Base-by-base conservation (phyloP, 2,113 vertebrate genomes). In the Podilymbus podiceps region DNA sequence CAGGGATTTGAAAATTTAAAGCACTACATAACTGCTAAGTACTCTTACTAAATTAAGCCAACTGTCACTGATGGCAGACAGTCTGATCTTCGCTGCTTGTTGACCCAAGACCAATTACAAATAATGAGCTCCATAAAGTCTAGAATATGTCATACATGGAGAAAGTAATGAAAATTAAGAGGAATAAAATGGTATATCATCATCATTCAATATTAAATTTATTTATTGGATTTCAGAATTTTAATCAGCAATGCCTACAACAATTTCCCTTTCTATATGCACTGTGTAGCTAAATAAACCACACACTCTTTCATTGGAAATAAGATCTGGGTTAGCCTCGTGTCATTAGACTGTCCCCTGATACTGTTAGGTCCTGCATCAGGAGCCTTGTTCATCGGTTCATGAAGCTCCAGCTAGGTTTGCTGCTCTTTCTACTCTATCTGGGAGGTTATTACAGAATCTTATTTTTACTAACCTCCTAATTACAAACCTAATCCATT, bases 21-120 rank as follows among this genome's bases (percentile, higher is more conserved):
- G 88, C 59, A 80, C 83, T 85, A 88, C 67, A 87, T 75, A 86
- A 81, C 85, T 91, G 81, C 91, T 95, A 95, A 97, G 88, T 84
- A 94, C 67, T 85, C 77, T 53, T 93, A 91, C 88, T 92, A 96
- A 96, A 93, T 96, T 95, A 94, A 96, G 66, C 76, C 95, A 96
- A 31, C 88, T 94, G 92, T 95, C 94, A 93, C 86, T 87, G 84
- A 82, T 71, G 66, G 76, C 75, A 97, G 69, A 91, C 83, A 95
- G 40, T 72, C 84, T 93, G 85, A 90, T 95, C 91, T 82, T 92
- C 0, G 0, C 60, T 88, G 84, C 84, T 67, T 96, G 96, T 96
- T 97, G 95, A 97, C 88, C 94, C 55, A 85, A 88, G 86, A 84
- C 75, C 84, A 96, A 58, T 87, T 91, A 91, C 58, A 95, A 96